Conservation (phyloP, 2,888 invertebrate species). For the Empis livida region DNA sequence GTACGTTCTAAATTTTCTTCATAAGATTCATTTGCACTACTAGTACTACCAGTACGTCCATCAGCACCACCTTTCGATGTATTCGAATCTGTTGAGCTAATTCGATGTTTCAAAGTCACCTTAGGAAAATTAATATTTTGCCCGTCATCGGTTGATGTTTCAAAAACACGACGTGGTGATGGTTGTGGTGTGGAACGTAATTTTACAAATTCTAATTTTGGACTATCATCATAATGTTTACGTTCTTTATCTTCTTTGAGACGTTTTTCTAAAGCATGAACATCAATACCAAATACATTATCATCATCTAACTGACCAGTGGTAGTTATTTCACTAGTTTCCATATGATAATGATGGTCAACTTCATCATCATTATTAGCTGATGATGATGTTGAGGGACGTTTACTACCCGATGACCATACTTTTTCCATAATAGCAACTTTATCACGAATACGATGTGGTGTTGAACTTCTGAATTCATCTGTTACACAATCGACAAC, state of each 20-base stretch:
- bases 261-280: slow-evolving; percentile 46
- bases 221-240: slow-evolving; percentile 38
- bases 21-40: slow-evolving; percentile 20
- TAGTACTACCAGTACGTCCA: slow-evolving; percentile 10
- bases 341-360: slow-evolving; percentile 25
- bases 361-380: slow-evolving; percentile 26
- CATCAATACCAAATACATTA: slow-evolving; percentile 38
- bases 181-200: slow-evolving; percentile 44
- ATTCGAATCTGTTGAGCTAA: slow-evolving; percentile 14
- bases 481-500: not conserved
- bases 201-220: slow-evolving; percentile 46
- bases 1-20: slow-evolving; percentile 40
- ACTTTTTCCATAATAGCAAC: slow-evolving; percentile 71
- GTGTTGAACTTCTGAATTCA: slow-evolving; percentile 12
- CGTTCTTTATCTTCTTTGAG: slow-evolving; percentile 42
- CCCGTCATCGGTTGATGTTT: slow-evolving; percentile 23
- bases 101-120: slow-evolving; percentile 39
- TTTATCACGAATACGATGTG: slow-evolving; percentile 50
- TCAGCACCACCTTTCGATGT: slow-evolving; percentile 13
- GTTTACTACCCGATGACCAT: slow-evolving; percentile 44
- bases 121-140: slow-evolving; percentile 21
- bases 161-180: slow-evolving; percentile 34
- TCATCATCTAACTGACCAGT: slow-evolving; percentile 18
- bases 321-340: slow-evolving; percentile 5
- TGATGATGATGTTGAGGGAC: slow-evolving; percentile 23